These are phyloP conservation scores for Hexactinellida sp. DNA, from an alignment of 37 sponge, comb jelly and placozoan genomes.

Conservation along the genomic window DNA sequence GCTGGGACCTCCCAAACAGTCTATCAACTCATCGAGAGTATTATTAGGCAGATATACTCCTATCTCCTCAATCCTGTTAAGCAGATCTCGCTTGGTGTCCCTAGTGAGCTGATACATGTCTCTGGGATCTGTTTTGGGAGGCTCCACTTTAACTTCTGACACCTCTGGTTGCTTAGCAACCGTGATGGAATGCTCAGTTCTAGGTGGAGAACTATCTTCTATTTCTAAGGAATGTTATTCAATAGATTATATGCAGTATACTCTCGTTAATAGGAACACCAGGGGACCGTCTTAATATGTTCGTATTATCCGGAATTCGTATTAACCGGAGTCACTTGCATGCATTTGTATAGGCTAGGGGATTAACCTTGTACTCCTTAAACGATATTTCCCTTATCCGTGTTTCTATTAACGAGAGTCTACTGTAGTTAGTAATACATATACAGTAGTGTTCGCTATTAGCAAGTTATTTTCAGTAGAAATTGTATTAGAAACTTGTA, in stretches of 20 bases:
- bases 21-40: constrained; percentile 81
- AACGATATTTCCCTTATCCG: too few species aligned
- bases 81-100: constrained; percentile 55
- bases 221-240: too few species aligned
- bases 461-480: too few species aligned
- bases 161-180: neutral
- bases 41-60: constrained; percentile 63
- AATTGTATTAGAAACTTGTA: too few species aligned
- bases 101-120: neutral
- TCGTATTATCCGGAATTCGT: too few species aligned
- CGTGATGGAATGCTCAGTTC: neutral
- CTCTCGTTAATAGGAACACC: neutral
- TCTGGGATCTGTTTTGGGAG: neutral
- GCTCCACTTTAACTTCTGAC: neutral
- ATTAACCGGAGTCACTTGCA: too few species aligned
- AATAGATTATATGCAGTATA: neutral
- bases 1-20: constrained; percentile 69
- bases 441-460: too few species aligned
- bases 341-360: too few species aligned
- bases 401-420: too few species aligned
- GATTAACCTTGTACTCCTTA: too few species aligned
- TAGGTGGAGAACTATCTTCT: neutral
- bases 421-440: too few species aligned
- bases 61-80: constrained; percentile 50
- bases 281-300: too few species aligned